Percentiles rank a stretch among this genome's conserved stretches.
Conservation (phyloP, 2,113 vertebrate species). For the Scytalopus superciliaris region DNA sequence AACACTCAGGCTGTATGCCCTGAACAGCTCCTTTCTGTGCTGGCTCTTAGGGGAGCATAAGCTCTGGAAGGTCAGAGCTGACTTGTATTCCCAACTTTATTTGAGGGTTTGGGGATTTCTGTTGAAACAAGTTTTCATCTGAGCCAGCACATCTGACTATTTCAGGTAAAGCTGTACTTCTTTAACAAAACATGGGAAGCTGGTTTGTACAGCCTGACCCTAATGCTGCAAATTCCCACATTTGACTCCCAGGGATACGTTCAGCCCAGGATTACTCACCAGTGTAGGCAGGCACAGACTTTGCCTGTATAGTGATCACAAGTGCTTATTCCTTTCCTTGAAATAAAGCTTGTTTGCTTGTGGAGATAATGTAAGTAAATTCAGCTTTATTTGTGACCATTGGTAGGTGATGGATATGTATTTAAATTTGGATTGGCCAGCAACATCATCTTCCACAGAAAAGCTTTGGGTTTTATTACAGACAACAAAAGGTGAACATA, state of each 20-base stretch:
- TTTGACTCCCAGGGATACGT: not conserved
- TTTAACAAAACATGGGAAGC: not conserved
- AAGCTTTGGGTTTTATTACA: not conserved
- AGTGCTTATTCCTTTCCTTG: not conserved
- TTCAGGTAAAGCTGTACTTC: not conserved
- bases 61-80: not conserved
- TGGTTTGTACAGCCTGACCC: not conserved
- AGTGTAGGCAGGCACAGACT: not conserved
- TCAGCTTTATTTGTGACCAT: not conserved
- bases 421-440: not conserved
- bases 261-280: not conserved
- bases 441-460: not conserved
- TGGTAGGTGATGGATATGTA: not conserved
- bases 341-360: not conserved
- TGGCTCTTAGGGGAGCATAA: not conserved
- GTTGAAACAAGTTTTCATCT: not conserved
- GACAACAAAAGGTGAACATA: not conserved
- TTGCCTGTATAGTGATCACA: fast-evolving
- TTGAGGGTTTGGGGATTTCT: not conserved
- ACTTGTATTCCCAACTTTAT: not conserved
- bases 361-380: not conserved
- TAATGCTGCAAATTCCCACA: not conserved
- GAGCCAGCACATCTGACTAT: not conserved
- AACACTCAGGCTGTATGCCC: not conserved
- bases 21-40: not conserved